Evolutionary conservation across 2,888 invertebrate species (phyloP).

Genomic region (Ametastegia equiseti): DNA sequence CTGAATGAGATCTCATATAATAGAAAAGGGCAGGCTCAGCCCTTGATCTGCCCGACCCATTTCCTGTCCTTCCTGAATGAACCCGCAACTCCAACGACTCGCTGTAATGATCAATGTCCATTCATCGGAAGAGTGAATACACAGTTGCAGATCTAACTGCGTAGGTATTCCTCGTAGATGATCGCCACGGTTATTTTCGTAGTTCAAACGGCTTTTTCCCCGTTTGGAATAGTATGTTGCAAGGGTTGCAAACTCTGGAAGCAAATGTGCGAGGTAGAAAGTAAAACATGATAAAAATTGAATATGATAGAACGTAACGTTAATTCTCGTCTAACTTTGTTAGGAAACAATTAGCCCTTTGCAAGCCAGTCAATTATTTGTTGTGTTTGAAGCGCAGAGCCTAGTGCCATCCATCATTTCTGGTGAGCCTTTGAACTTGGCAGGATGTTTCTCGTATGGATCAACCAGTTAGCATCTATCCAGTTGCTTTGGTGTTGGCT

Average conservation of each 20-base stretch:
- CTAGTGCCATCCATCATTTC: conserved; percentile 45
- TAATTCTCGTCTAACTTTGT: neutral
- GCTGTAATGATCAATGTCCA: conserved; percentile 71
- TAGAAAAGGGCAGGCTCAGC: conserved; percentile 69
- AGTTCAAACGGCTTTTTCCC: conserved; percentile 21
- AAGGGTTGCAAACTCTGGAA: neutral
- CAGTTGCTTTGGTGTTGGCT: conserved; percentile 27
- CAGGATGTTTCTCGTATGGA: conserved; percentile 47
- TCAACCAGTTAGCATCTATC: conserved; percentile 34
- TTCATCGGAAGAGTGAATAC: conserved; percentile 52
- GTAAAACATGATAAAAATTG: neutral
- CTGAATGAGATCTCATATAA: conserved; percentile 70
- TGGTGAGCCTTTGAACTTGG: conserved; percentile 37
- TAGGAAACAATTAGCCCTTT: conserved; percentile 1
- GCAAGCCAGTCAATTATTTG: neutral
- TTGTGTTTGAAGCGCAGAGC: neutral
- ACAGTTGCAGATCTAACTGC: conserved; percentile 42
- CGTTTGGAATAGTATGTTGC: neutral
- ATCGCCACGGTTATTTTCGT: conserved; percentile 6
- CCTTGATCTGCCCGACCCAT: conserved; percentile 74
- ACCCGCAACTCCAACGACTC: conserved; percentile 63
- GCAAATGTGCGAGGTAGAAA: neutral
- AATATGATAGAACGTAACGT: no score
- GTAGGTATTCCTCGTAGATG: neutral
- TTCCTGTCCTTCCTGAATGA: conserved; percentile 71